phyloP scores from a whole-genome alignment of 2,797 vertebrate species.

The Argyrosomus regius region DNA sequence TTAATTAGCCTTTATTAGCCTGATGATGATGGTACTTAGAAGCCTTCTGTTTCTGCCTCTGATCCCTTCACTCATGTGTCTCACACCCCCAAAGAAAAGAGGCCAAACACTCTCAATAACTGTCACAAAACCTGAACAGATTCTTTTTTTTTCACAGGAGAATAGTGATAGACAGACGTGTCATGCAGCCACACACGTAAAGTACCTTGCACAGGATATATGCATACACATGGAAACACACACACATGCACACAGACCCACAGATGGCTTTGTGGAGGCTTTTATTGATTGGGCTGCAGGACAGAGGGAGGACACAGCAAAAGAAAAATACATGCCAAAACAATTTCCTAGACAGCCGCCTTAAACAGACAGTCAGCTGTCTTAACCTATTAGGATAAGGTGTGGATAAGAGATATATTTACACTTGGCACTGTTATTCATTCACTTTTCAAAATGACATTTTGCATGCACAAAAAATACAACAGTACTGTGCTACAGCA shows the following conservation, averaged over 20 bases:
- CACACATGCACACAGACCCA: constrained; percentile 35
- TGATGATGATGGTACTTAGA: neutral
- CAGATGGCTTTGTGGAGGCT: constrained; percentile 60
- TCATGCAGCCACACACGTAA: neutral
- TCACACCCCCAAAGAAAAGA: constrained; percentile 9
- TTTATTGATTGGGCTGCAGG: constrained; percentile 67
- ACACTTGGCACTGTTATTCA: constrained; percentile 15
- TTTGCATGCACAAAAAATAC: neutral
- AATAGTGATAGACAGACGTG: neutral
- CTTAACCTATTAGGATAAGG: constrained; percentile 49
- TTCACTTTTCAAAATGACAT: constrained; percentile 19
- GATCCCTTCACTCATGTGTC: neutral
- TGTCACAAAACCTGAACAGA: constrained; percentile 8
- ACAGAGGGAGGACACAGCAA: constrained; percentile 64
- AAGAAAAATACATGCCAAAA: constrained; percentile 64
- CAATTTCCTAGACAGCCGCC: constrained; percentile 64
- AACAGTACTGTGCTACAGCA: neutral
- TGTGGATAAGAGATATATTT: constrained; percentile 34
- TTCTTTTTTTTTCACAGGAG: neutral
- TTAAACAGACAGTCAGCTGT: constrained; percentile 54
- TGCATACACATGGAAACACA: neutral
- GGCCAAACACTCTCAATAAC: neutral
- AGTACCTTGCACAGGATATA: neutral
- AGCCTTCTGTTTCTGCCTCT: constrained; percentile 18
- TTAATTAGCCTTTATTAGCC: constrained; percentile 18